Percentiles rank a stretch among this genome's conserved stretches.
phyloP scores from a whole-genome alignment of 2,888 invertebrate species.

The Phengaris alcon region DNA sequence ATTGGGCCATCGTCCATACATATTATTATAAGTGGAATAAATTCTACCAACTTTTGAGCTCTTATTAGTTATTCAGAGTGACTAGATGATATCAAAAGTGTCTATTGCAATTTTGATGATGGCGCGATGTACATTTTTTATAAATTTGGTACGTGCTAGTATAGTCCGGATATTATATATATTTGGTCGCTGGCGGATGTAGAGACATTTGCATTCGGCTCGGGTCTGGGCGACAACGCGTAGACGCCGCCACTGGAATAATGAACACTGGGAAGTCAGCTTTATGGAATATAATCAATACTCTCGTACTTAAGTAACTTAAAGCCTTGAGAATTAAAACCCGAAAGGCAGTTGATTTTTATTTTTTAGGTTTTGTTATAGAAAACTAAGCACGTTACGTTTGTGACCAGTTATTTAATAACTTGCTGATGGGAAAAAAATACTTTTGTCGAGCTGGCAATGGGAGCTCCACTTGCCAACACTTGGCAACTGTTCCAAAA shows the following conservation, averaged over 20 bases:
- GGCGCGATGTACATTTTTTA: not conserved
- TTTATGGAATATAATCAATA: constrained; percentile 24
- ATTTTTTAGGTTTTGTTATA: not conserved
- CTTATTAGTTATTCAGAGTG: not conserved
- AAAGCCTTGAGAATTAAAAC: not conserved
- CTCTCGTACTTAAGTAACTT: not conserved
- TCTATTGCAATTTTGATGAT: not conserved
- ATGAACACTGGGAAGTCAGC: constrained; percentile 39
- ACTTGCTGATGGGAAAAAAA: not conserved
- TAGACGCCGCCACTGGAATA: constrained; percentile 43
- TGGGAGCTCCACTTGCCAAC: not conserved
- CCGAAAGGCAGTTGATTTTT: not conserved
- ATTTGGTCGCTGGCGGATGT: constrained; percentile 70
- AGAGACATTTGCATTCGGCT: constrained; percentile 66
- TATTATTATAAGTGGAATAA: not conserved
- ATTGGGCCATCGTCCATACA: not conserved
- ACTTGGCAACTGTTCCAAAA: constrained; percentile 7
- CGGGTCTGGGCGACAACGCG: constrained; percentile 50
- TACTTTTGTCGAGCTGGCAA: not conserved
- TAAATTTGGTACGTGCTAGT: constrained; percentile 9
- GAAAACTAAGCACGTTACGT: not conserved
- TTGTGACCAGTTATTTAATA: not conserved
- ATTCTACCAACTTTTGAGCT: not conserved
- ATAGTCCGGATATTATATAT: constrained; percentile 63
- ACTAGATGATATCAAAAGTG: not conserved